These are phyloP conservation scores for Venturia canescens DNA, from an alignment of 1,140 invertebrate genomes.

Conservation along the genomic window DNA sequence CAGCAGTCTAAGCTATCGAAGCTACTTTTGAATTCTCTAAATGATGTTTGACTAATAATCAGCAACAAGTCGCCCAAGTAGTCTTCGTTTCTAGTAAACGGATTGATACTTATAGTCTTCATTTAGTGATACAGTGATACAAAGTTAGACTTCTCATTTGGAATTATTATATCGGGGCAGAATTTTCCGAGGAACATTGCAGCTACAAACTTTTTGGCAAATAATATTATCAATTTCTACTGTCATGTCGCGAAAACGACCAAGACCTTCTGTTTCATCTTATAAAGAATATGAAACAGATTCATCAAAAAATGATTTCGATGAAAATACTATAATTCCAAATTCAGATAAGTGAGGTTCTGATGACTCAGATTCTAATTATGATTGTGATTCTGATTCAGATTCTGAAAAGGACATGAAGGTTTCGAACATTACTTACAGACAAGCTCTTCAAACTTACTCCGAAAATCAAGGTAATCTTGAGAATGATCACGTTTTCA, in stretches of 20 bases:
- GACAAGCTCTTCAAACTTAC: conserved; percentile 40
- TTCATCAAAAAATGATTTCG: conserved; percentile 18
- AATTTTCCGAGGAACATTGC: conserved; percentile 6
- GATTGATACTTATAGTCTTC: background rate
- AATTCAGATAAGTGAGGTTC: conserved; percentile 50
- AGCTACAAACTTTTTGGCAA: conserved; percentile 2
- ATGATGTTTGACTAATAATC: conserved; percentile 12
- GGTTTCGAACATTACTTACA: conserved; percentile 38
- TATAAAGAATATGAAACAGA: conserved; percentile 8
- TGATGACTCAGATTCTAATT: conserved; percentile 43
- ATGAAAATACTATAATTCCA: conserved; percentile 39
- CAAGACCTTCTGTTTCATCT: conserved; percentile 20
- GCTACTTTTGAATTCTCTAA: background rate
- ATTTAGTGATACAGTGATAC: background rate
- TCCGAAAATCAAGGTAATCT: conserved; percentile 44
- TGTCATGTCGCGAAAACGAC: conserved; percentile 40
- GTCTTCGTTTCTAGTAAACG: background rate
- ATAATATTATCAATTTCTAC: conserved; percentile 8
- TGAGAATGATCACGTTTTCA: conserved; percentile 45
- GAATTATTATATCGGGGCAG: conserved; percentile 2
- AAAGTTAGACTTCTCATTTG: conserved; percentile 7
- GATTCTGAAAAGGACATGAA: conserved; percentile 15
- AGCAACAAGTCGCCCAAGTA: conserved; percentile 3
- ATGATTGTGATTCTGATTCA: conserved; percentile 48
- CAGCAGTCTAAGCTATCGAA: conserved; percentile 6